Evolutionary conservation across 2,888 invertebrate species (phyloP).

Genomic region (Mythimna vitellina): DNA sequence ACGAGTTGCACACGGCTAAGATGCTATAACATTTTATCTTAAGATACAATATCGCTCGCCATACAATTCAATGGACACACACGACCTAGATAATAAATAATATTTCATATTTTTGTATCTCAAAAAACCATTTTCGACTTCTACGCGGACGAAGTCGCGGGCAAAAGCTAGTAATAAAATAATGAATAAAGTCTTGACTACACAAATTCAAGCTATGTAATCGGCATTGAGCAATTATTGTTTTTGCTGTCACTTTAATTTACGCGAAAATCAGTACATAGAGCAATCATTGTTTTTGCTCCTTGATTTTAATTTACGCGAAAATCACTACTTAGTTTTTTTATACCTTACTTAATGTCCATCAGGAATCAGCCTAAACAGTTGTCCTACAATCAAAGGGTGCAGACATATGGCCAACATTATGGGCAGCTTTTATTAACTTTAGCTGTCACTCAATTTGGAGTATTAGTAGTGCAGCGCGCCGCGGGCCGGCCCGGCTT

Average conservation of each 20-base stretch:
- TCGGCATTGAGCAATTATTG: not conserved
- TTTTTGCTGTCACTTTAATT: not conserved
- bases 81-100: no score
- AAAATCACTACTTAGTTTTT: constrained; percentile 10
- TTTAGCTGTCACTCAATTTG: constrained; percentile 87
- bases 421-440: constrained; percentile 86
- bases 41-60: no score
- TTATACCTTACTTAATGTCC: constrained; percentile 54
- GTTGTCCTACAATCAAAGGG: constrained; percentile 72
- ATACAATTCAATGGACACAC: no score
- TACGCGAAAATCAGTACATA: not conserved
- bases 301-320: not conserved
- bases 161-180: no score
- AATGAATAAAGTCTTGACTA: not conserved
- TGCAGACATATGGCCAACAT: constrained; percentile 86
- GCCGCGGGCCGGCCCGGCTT: constrained; percentile 74
- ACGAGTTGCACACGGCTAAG: no score
- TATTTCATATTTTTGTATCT: no score
- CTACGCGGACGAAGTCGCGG: no score
- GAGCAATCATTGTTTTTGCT: not conserved
- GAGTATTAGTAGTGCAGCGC: constrained; percentile 82
- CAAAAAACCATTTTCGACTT: no score
- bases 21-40: no score
- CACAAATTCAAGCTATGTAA: not conserved
- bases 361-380: constrained; percentile 68